A percentile compares a stretch with the other conserved stretches of the same genome.
Conservation (phyloP, 2,888 invertebrate species). For the Leucophenga montana region DNA sequence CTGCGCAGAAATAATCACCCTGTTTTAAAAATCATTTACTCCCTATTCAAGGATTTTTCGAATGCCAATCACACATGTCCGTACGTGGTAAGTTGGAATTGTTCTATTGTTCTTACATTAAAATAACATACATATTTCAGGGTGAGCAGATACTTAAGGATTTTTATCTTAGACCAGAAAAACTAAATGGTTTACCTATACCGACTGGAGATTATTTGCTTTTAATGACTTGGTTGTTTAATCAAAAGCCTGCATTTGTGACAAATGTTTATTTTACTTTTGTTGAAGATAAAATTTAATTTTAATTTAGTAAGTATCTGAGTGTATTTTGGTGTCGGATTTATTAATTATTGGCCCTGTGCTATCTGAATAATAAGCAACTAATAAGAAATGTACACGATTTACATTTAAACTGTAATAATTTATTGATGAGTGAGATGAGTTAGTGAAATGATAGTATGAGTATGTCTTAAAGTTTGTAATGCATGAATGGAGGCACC, state of each 20-base stretch:
- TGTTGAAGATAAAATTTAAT: background rate
- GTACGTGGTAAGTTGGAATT: conserved; percentile 31
- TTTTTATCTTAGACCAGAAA: conserved; percentile 17
- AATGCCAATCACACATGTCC: conserved; percentile 19
- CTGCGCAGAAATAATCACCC: background rate
- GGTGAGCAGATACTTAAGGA: background rate
- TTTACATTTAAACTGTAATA: too few species aligned
- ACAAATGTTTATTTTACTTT: background rate
- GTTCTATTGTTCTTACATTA: background rate
- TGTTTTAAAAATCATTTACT: background rate
- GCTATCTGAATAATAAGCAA: too few species aligned
- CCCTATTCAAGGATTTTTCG: background rate
- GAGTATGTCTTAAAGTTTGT: too few species aligned
- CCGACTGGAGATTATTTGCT: conserved; percentile 39
- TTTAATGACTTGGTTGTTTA: conserved; percentile 6
- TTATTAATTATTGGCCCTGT: too few species aligned
- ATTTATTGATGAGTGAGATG: too few species aligned
- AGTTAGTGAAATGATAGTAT: too few species aligned
- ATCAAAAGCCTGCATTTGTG: background rate
- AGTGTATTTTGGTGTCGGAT: too few species aligned
- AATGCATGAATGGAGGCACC: too few species aligned
- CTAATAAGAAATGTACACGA: too few species aligned
- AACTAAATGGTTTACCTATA: conserved; percentile 36
- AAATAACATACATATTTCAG: conserved; percentile 30
- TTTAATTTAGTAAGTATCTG: too few species aligned